A percentile compares a stretch with the other conserved stretches of the same genome.
phyloP scores from a whole-genome alignment of 2,888 invertebrate species.

The Leptura quadrifasciata region DNA sequence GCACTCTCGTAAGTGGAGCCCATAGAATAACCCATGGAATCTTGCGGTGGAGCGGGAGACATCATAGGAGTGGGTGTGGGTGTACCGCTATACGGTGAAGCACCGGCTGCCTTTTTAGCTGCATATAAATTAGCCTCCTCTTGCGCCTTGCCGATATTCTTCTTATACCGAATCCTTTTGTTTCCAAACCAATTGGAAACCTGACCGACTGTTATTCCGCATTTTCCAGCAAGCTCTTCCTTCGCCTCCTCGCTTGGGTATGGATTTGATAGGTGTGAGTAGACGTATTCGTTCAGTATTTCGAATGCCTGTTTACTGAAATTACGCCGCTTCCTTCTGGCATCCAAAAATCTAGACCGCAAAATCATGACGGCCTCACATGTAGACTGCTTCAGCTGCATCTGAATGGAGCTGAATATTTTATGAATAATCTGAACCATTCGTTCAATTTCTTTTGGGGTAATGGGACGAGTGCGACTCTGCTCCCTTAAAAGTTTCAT shows the following conservation, averaged over 20 bases:
- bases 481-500: constrained; percentile 98
- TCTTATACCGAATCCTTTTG: constrained; percentile 99
- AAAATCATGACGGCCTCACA: constrained; percentile 99
- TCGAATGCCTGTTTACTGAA: constrained; percentile 99
- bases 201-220: constrained; percentile 93
- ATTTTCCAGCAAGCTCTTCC: constrained; percentile 98
- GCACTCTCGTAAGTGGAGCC: constrained; percentile 94
- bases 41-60: constrained; percentile 94
- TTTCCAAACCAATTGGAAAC: constrained; percentile 99
- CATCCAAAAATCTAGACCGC: constrained; percentile 88
- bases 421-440: constrained; percentile 99
- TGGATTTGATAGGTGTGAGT: constrained; percentile 99
- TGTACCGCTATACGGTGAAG: constrained; percentile 84
- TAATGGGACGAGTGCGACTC: constrained; percentile 97
- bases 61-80: constrained; percentile 96
- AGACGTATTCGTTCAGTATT: constrained; percentile 99
- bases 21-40: constrained; percentile 95
- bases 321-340: constrained; percentile 94
- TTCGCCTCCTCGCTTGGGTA: constrained; percentile 99
- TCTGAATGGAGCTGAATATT: constrained; percentile 97
- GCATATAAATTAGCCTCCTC: constrained; percentile 99
- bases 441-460: constrained; percentile 98
- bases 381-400: constrained; percentile 99
- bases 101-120: constrained; percentile 96
- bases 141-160: constrained; percentile 99